phyloP scores from a whole-genome alignment of 2,888 invertebrate genomes.

The Stenodera caucasica region DNA sequence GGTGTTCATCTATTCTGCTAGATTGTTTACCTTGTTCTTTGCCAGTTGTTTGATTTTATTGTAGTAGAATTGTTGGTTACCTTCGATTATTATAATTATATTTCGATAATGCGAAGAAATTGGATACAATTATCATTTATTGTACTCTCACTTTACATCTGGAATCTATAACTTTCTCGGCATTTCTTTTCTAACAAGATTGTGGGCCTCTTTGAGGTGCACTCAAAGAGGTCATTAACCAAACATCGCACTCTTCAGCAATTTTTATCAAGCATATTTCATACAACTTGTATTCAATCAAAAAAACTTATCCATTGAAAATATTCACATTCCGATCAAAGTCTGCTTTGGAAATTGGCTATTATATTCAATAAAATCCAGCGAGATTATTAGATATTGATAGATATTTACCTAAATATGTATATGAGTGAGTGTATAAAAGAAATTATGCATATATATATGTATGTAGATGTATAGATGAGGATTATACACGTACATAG shows the following conservation, averaged over 20 bases:
- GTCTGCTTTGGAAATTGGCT: too few relatives aligned
- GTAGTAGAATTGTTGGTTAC: neutral
- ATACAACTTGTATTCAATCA: neutral
- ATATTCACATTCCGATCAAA: neutral
- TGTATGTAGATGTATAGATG: neutral
- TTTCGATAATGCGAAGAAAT: too few relatives aligned
- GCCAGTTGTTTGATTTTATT: neutral
- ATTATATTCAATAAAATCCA: neutral
- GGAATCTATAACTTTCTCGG: conserved; percentile 4
- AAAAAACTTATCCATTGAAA: neutral
- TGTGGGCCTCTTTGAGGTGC: conserved; percentile 8
- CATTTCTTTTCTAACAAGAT: conserved; percentile 4
- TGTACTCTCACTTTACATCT: conserved; percentile 3
- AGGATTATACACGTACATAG: neutral
- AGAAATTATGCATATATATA: neutral
- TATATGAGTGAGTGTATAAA: neutral
- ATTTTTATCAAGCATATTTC: neutral
- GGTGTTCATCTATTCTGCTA: neutral
- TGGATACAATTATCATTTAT: neutral
- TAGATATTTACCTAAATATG: neutral
- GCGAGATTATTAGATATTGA: neutral
- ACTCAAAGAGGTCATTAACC: conserved; percentile 2
- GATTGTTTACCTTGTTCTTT: neutral
- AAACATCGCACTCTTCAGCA: conserved; percentile 6
- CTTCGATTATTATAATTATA: too few relatives aligned